Base-by-base conservation (phyloP, 1,140 invertebrate genomes). In the Elysia chlorotica region DNA sequence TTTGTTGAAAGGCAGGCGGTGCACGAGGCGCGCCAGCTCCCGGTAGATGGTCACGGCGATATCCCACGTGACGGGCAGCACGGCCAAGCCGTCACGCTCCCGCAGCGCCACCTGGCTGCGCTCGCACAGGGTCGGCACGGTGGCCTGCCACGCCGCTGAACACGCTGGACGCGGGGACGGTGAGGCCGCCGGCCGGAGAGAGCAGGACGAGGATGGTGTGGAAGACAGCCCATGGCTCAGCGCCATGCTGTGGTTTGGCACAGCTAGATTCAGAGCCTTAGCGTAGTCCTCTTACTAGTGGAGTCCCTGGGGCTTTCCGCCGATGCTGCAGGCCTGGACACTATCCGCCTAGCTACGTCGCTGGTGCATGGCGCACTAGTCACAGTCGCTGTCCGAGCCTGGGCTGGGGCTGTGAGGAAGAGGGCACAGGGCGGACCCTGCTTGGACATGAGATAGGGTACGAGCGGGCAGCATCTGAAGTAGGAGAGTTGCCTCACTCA, bases 21-120 rank as follows among this genome's bases (percentile, higher is more conserved):
- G 65, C 38, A 77, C 74, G 57, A 79, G 59, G 21, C 48, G 73
- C 48, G 73, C 41, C 36, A 79, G 61, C 36, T 79, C 74, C n/a
- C 65, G 23, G 59, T 77, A 79, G 31, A 75, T 69, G 53, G 68
- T 35, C 2, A 65, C 56, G 25, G 76, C 61, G 1, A 68, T 56
- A 37, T 77, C 76, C 78, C 74, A 77, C 14, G 74, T 65, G 21
- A 76, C 72, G 41, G 75, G 78, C 30, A 77, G 63, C 17, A 77
- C 63, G 28, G 62, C 61, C 28, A 71, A 35, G 30, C 65, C 61
- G 5, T 65, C 65, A 31, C 54, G 69, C 5, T 68, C 25, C 38
- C 21, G 57, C 53, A 59, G 53, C 5, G 48, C 53, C 0, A 70
- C 56, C n/a, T 59, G 57, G 19, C 33, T 31, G 33, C 56, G 28